A percentile compares a stretch with the other conserved stretches of the same genome.
Evolutionary conservation across 2,797 vertebrate genomes (phyloP).

Genomic region (Fringilla coelebs): DNA sequence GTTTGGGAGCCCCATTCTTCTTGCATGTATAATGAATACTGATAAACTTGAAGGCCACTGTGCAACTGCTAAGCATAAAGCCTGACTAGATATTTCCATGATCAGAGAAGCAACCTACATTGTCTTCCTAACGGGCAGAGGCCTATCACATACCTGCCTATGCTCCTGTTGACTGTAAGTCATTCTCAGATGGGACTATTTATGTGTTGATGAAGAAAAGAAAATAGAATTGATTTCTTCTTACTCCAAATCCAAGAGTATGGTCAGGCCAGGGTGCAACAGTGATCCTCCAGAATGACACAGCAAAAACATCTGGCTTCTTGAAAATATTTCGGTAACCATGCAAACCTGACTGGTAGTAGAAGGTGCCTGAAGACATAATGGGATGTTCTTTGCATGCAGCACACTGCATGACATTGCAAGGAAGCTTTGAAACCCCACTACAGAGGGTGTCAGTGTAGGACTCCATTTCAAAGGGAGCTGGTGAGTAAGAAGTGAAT

Average conservation of each 20-base stretch:
- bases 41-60: background rate
- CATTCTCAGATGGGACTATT: background rate
- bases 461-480: background rate
- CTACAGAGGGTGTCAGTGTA: background rate
- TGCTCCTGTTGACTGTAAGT: background rate
- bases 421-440: background rate
- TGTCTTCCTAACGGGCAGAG: background rate
- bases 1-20: background rate
- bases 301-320: background rate
- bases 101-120: background rate
- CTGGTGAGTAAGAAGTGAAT: background rate
- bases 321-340: background rate
- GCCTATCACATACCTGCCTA: background rate
- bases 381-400: background rate
- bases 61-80: background rate
- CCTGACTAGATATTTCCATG: background rate
- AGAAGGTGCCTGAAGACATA: background rate
- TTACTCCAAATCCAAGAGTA: background rate
- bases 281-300: background rate
- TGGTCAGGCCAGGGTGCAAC: background rate
- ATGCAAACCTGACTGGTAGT: background rate
- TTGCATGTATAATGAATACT: background rate
- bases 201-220: background rate
- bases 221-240: background rate
- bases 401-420: accelerated